phyloP scores from a whole-genome alignment of 2,113 vertebrate genomes.

The Ancistrus triradiatus region DNA sequence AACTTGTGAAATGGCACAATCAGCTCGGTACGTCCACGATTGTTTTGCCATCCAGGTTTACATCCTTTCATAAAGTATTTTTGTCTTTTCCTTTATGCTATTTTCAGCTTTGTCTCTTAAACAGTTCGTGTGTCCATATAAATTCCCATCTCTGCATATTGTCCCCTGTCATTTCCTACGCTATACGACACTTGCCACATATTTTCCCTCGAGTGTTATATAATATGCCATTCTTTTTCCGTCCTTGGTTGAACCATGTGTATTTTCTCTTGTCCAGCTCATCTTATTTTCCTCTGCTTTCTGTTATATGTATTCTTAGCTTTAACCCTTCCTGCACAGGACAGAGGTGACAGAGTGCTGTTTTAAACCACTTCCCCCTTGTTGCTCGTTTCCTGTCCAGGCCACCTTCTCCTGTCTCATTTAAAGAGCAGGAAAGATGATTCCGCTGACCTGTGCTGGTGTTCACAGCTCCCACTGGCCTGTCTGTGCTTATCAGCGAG shows the following conservation, averaged over 20 bases:
- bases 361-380: conserved; percentile 21
- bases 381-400: conserved; percentile 30
- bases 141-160: conserved; percentile 17
- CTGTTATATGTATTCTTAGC: conserved; percentile 37
- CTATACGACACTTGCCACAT: conserved; percentile 24
- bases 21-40: conserved; percentile 1
- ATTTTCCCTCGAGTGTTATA: conserved; percentile 10
- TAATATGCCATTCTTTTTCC: conserved; percentile 25
- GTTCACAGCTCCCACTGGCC: conserved; percentile 2
- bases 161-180: no score
- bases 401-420: conserved; percentile 11
- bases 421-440: conserved; percentile 12
- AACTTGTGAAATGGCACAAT: conserved; percentile 11
- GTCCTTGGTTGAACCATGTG: conserved; percentile 26
- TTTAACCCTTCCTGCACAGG: conserved; percentile 38
- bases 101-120: conserved; percentile 19
- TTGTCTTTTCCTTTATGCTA: conserved; percentile 21
- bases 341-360: conserved; percentile 12
- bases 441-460: background rate
- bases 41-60: conserved; percentile 28
- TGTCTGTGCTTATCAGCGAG: background rate
- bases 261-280: conserved; percentile 8
- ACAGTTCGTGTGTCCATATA: background rate
- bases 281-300: conserved; percentile 15
- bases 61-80: conserved; percentile 31